Base-by-base conservation (phyloP, 1,140 invertebrate genomes). In the Procambarus virginalis region DNA sequence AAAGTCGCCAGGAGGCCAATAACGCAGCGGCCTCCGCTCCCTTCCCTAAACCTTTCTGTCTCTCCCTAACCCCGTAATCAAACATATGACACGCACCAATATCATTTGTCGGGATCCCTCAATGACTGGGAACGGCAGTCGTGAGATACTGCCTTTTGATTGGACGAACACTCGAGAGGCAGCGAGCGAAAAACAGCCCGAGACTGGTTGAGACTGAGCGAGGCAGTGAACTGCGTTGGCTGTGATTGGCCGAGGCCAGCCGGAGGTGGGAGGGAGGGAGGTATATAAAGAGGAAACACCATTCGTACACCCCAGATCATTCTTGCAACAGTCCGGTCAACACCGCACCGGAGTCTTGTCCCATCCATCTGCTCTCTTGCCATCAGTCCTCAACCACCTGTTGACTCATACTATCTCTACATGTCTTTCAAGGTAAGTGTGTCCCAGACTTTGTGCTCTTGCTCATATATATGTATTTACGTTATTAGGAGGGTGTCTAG, bases 341-440 rank as follows among this genome's bases (percentile, higher is more conserved):
- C 68, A 73, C 20, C 22, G 22, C n/a, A 34, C 68, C 68, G 68
- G 68, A 34, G 3, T 34, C 22, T n/a, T n/a, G 22, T 64, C 68
- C 34, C 34, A 34, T 34, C 68, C n/a, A 73, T n/a, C 68, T 73
- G n/a, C 8, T 20, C 20, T 45, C 68, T 14, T 14, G 34, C 10
- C 81, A 8, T 9, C 34, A 0, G 34, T 78, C 22, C 34, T 68
- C 34, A 55, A 49, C 10, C 64, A 45, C 81, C 45, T 55, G 48
- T 60, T 22, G 68, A 48, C 64, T 48, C 64, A 48, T 64, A 51
- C 17, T 68, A 48, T 49, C 48, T 70, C 81, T 60, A 70, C 55
- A 84, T 84, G 81, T 84, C 81, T 70, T 51, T 84, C 64, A 84
- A 84, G 81, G 81, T 84, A 70, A 12, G 81, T 73, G 22, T 14